phyloP scores from a whole-genome alignment of 2,888 invertebrate genomes.

The Drosophila affinis region DNA sequence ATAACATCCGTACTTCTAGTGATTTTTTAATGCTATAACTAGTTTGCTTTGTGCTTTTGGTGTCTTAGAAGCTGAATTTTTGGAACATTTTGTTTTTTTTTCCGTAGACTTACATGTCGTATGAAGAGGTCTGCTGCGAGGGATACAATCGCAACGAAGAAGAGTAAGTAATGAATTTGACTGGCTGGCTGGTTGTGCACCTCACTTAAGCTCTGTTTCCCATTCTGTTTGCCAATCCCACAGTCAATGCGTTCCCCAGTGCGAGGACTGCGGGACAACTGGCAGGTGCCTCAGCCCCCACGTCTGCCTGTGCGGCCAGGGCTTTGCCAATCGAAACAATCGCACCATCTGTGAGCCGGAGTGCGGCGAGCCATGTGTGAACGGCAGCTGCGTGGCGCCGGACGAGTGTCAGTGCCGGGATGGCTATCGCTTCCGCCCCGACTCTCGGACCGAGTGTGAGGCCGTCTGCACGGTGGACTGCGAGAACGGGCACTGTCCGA shows the following conservation, averaged over 20 bases:
- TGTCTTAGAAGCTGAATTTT: no score
- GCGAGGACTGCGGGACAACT: conserved; percentile 71
- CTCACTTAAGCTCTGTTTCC: neutral
- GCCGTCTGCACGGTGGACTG: conserved; percentile 82
- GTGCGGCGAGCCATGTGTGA: conserved; percentile 75
- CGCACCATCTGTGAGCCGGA: conserved; percentile 70
- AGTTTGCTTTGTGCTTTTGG: no score
- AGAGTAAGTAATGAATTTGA: conserved; percentile 56
- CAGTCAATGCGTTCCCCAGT: conserved; percentile 79
- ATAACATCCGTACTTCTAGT: no score
- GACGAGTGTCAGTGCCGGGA: conserved; percentile 76
- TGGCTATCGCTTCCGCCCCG: conserved; percentile 65
- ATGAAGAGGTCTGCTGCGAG: conserved; percentile 79
- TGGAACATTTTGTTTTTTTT: neutral
- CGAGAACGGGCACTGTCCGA: conserved; percentile 85
- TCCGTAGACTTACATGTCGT: conserved; percentile 66
- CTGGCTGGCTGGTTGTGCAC: neutral
- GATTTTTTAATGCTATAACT: no score
- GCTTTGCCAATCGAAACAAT: conserved; percentile 72
- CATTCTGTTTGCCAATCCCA: conserved; percentile 26
- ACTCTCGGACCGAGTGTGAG: conserved; percentile 76
- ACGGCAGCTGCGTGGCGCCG: conserved; percentile 76
- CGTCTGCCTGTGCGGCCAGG: conserved; percentile 73
- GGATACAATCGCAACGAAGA: conserved; percentile 69
- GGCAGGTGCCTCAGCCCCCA: conserved; percentile 79